A percentile compares a stretch with the other conserved stretches of the same genome.
Conservation (phyloP, 2,113 vertebrate species). For the Poeciliopsis turrubarensis region DNA sequence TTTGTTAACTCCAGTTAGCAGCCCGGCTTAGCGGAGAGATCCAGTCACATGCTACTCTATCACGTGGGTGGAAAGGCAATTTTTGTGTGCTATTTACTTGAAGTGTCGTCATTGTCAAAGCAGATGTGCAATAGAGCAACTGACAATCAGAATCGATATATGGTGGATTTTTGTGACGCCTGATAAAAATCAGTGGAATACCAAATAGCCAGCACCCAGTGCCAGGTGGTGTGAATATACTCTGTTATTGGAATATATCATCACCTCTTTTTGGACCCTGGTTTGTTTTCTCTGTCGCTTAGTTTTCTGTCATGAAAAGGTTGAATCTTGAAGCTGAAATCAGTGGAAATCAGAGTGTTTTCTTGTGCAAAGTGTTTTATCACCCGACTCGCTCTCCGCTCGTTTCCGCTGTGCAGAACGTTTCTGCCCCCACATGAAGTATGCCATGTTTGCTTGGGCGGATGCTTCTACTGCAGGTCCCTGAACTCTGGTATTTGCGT, state of each 20-base stretch:
- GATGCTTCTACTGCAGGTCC: constrained; percentile 6
- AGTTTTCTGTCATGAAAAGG: neutral
- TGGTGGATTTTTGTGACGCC: neutral
- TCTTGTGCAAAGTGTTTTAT: neutral
- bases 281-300: neutral
- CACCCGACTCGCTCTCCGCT: neutral
- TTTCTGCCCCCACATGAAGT: neutral
- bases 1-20: neutral
- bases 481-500: constrained; percentile 37
- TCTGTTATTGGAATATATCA: neutral
- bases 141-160: neutral
- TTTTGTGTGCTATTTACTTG: neutral
- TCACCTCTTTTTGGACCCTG: neutral
- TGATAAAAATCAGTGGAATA: neutral
- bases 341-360: neutral
- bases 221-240: neutral
- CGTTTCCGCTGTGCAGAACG: neutral
- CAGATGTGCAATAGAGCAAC: neutral
- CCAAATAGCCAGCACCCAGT: neutral
- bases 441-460: neutral
- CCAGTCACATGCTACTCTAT: neutral
- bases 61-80: neutral
- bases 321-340: neutral
- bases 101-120: neutral
- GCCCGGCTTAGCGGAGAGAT: neutral